Conservation (phyloP, 2,113 vertebrate species). For the Vulpes vulpes region DNA sequence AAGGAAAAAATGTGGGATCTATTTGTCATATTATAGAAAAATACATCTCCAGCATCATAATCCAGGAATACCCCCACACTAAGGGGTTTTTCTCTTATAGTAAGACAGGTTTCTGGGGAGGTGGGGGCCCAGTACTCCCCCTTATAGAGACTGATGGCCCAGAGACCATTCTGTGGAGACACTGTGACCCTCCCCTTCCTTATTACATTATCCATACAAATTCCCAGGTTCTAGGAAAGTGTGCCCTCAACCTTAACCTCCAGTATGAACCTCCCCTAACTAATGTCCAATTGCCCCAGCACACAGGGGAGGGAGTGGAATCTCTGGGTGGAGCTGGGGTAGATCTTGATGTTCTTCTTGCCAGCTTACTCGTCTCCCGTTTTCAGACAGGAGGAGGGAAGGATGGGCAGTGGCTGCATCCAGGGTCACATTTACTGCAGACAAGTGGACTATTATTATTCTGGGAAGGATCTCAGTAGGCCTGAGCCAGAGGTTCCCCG, state of each 20-base stretch:
- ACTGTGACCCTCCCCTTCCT: not conserved
- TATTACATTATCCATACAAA: not conserved
- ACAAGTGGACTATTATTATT: not conserved
- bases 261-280: not conserved
- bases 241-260: not conserved
- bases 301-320: slow-evolving; percentile 27
- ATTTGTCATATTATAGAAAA: slow-evolving; percentile 88
- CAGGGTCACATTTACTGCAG: slow-evolving; percentile 24
- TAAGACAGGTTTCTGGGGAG: slow-evolving; percentile 80
- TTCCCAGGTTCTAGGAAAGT: not conserved
- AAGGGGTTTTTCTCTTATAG: slow-evolving; percentile 71
- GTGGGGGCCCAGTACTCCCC: slow-evolving; percentile 76
- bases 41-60: slow-evolving; percentile 87
- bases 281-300: not conserved
- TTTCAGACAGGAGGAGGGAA: not conserved
- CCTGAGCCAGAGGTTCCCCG: not conserved
- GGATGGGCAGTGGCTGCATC: slow-evolving; percentile 50
- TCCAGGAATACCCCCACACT: slow-evolving; percentile 86
- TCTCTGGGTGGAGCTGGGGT: not conserved
- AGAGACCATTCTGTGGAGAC: slow-evolving; percentile 52
- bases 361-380: not conserved
- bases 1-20: not conserved
- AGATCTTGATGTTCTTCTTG: not conserved
- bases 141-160: not conserved
- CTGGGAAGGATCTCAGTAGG: not conserved